Base-by-base conservation (phyloP, 23 tunicate genomes). In the Trididemnum nubilum region DNA sequence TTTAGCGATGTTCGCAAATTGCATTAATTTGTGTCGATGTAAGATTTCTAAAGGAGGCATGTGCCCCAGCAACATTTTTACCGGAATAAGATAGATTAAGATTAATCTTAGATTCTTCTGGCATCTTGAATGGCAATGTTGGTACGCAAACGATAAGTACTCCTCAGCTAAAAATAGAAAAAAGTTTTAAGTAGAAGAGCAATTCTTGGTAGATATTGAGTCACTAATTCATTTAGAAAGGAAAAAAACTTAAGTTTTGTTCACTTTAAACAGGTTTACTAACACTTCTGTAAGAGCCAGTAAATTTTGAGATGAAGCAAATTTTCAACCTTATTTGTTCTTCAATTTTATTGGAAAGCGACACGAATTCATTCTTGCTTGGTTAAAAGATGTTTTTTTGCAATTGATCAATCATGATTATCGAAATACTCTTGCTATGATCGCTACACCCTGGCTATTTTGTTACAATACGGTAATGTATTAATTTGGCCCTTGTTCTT, bases 31-130 rank as follows among this genome's bases (percentile, higher is more conserved):
- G 72, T 89, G 87, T 26, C 60, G 44, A 19, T 71, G 74, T 52
- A 94, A 59, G 36, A 89, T 15, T 1, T 82, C 87, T 21, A 59
- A 15, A 0, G 94, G 84, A 2, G 98, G 98, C 74, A 94, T 65
- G 44, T 82, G 81, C 22, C 98, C 98, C 31, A 94, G 77, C 65
- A 94, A 50, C 98, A 94, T 94, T 76, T 94, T 94, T 30, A 94
- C 98, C 35, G 98, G 95, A 18, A 94, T 82, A 27, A 94, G 64
- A 54, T 85, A 89, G 0, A 92, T 82, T 36, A 94, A 36, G n/a
- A 94, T 89, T 67, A 83, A 33, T 63, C 86, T 51, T 0, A 89
- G 72, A 63, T 94, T 94, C 39, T 77, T 85, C 32, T 36, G 33
- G 66, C 82, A 85, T 59, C 54, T 57, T n/a, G 85, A 67, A 59